These are phyloP conservation scores for Phenacoccus solenopsis DNA, from an alignment of 1,140 invertebrate species.

Conservation along the genomic window DNA sequence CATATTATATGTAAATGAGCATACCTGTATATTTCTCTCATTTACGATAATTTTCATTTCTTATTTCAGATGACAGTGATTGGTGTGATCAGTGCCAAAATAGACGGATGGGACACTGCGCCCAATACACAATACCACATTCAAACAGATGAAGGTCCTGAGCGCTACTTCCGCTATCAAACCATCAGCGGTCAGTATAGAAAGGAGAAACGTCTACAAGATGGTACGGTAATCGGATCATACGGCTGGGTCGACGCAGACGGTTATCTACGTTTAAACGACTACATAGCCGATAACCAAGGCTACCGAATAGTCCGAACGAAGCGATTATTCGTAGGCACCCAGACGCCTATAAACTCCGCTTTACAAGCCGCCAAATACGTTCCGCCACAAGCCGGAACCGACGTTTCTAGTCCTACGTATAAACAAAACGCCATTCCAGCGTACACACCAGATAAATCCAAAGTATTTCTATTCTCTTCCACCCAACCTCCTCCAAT, in stretches of 20 bases:
- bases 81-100: constrained; percentile 26
- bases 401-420: constrained; percentile 15
- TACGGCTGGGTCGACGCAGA: constrained; percentile 73
- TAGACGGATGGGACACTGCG: constrained; percentile 39
- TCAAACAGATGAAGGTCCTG: constrained; percentile 79
- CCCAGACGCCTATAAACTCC: constrained; percentile 48
- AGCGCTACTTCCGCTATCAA: constrained; percentile 72
- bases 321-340: constrained; percentile 63
- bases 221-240: constrained; percentile 50
- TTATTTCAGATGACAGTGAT: constrained; percentile 27
- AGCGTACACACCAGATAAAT: neutral
- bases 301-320: constrained; percentile 64
- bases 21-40: neutral
- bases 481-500: neutral
- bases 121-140: constrained; percentile 67
- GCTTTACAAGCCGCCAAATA: constrained; percentile 56
- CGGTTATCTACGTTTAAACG: constrained; percentile 63
- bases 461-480: neutral
- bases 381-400: constrained; percentile 47
- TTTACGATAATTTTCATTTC: neutral
- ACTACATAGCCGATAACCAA: constrained; percentile 70
- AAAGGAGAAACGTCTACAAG: constrained; percentile 69
- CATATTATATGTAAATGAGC: too few species aligned
- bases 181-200: constrained; percentile 77
- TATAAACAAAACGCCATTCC: neutral